Percentiles rank a stretch among this genome's conserved stretches.
phyloP scores from a whole-genome alignment of 2,113 vertebrate genomes.

The Cromileptes altivelis region DNA sequence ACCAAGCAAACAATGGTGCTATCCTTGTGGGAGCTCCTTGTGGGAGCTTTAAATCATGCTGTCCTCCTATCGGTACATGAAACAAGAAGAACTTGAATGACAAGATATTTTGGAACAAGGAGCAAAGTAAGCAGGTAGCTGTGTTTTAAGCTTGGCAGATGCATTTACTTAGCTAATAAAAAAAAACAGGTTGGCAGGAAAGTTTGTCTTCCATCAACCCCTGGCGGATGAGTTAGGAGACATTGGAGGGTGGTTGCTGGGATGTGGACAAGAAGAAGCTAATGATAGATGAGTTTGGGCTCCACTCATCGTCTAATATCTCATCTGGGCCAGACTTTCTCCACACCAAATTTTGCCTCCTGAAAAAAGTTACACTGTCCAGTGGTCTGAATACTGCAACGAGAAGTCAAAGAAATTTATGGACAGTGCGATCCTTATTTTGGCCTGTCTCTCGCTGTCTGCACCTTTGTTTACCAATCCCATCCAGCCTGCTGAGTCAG shows the following conservation, averaged over 20 bases:
- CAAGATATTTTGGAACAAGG: conserved; percentile 27
- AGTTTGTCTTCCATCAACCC: conserved; percentile 54
- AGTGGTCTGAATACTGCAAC: conserved; percentile 38
- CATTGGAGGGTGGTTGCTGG: conserved; percentile 63
- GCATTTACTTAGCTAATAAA: conserved; percentile 73
- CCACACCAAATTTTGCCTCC: conserved; percentile 51
- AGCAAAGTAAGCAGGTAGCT: conserved; percentile 39
- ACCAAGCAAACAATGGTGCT: conserved; percentile 4
- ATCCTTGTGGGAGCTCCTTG: background rate
- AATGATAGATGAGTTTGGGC: conserved; percentile 78
- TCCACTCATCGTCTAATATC: conserved; percentile 62
- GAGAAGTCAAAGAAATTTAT: conserved; percentile 64
- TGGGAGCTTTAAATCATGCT: conserved; percentile 20
- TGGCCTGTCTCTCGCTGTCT: conserved; percentile 48
- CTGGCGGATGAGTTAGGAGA: conserved; percentile 68
- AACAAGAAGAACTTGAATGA: conserved; percentile 21
- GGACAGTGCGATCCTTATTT: conserved; percentile 46
- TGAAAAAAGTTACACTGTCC: conserved; percentile 63
- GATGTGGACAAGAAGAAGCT: conserved; percentile 65
- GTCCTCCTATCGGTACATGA: conserved; percentile 14
- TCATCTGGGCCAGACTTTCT: conserved; percentile 66
- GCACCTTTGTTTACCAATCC: conserved; percentile 69
- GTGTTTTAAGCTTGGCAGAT: conserved; percentile 51
- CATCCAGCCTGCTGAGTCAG: conserved; percentile 62
- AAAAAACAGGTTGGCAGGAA: conserved; percentile 75